These are phyloP conservation scores for Danaus chrysippus DNA, from an alignment of 2,888 invertebrate genomes.

Conservation along the genomic window DNA sequence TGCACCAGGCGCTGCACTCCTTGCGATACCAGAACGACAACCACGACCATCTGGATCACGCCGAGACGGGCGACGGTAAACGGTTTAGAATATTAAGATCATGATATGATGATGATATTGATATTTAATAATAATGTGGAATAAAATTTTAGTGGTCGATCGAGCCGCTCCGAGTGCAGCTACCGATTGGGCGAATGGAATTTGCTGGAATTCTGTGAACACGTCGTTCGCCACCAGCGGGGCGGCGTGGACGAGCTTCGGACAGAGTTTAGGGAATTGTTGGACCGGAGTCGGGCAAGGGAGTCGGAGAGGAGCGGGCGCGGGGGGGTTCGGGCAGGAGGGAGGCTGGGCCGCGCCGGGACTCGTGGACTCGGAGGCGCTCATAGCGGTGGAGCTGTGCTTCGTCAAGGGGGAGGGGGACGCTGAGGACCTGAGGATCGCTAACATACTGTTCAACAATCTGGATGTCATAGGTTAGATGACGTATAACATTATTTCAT, in stretches of 20 bases:
- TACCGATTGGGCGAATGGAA: constrained; percentile 38
- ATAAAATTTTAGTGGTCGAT: constrained; percentile 27
- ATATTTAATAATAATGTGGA: no score
- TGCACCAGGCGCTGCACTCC: constrained; percentile 78
- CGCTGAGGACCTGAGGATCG: constrained; percentile 82
- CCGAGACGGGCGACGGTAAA: constrained; percentile 42
- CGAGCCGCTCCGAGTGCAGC: constrained; percentile 47
- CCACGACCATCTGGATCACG: constrained; percentile 55
- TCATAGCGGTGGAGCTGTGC: constrained; percentile 81
- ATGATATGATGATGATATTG: background rate
- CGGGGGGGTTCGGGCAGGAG: constrained; percentile 85
- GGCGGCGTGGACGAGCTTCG: constrained; percentile 32
- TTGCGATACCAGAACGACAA: constrained; percentile 65
- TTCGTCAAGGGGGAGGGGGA: constrained; percentile 68
- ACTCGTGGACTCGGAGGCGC: constrained; percentile 88
- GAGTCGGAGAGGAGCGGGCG: constrained; percentile 80
- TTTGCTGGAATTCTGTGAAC: constrained; percentile 6
- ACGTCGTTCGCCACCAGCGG: constrained; percentile 25
- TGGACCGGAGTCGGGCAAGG: constrained; percentile 11
- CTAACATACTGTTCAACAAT: constrained; percentile 95
- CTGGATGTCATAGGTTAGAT: constrained; percentile 92
- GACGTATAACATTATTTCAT: background rate
- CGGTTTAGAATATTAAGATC: background rate
- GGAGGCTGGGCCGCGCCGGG: constrained; percentile 84
- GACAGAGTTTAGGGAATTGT: constrained; percentile 26